A percentile compares a stretch with the other conserved stretches of the same genome.
phyloP scores from a whole-genome alignment of 37 sponge, comb jelly and placozoan genomes.

The Hormiphora californensis region DNA sequence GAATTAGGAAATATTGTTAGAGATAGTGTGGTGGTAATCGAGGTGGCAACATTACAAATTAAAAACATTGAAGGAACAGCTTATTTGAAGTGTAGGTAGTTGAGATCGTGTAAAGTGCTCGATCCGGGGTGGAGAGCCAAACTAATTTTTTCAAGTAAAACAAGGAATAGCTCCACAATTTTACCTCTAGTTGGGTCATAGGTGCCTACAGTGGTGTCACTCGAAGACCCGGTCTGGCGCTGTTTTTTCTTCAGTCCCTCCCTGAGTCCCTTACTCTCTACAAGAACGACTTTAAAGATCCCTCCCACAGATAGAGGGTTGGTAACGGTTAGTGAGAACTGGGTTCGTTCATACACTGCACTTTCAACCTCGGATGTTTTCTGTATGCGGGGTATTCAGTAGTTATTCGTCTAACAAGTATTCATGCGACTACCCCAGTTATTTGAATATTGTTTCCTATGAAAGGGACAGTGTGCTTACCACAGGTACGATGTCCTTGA shows the following conservation, averaged over 20 bases:
- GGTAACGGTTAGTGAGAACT: conserved; percentile 3
- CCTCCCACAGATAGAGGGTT: conserved; percentile 32
- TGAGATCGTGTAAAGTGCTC: no score
- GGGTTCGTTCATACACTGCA: conserved; percentile 1
- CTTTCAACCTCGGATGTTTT: conserved; percentile 14
- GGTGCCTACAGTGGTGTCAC: not conserved
- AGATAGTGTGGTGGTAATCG: no score
- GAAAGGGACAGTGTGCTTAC: conserved; percentile 41
- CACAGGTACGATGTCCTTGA: conserved; percentile 62
- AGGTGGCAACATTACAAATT: no score
- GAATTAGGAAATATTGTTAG: no score
- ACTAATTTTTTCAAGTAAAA: no score
- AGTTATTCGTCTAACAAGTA: no score
- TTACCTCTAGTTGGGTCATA: not conserved
- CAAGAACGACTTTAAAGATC: conserved; percentile 23
- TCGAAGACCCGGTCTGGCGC: not conserved
- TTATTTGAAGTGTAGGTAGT: no score
- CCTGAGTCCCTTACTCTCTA: conserved; percentile 38
- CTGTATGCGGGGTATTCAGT: not conserved
- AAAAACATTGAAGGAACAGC: no score
- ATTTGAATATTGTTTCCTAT: not conserved
- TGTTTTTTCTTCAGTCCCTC: conserved; percentile 36
- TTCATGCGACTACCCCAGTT: not conserved
- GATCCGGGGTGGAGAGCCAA: no score
- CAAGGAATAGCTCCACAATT: no score